Conservation (phyloP, 2,797 vertebrate species). For the Dipus sagitta region DNA sequence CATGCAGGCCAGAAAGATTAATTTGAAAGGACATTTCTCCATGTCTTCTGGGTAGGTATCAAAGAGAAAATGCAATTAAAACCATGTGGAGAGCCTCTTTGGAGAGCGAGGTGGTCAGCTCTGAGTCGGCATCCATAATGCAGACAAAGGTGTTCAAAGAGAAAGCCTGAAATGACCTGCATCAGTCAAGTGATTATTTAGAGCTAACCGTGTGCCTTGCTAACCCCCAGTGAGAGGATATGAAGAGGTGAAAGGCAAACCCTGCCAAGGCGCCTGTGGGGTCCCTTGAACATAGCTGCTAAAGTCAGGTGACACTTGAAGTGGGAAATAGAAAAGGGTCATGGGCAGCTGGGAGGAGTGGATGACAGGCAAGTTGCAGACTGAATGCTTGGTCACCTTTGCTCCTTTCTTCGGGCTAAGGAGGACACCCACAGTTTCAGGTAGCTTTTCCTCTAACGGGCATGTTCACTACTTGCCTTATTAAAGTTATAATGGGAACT, state of each 20-base stretch:
- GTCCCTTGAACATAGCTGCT: not conserved
- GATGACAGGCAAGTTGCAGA: not conserved
- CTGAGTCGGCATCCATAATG: not conserved
- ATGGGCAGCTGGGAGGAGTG: not conserved
- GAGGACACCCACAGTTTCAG: not conserved
- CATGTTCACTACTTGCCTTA: not conserved
- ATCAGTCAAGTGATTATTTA: not conserved
- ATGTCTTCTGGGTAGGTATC: constrained; percentile 48
- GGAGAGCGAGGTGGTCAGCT: not conserved
- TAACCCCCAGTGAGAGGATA: not conserved
- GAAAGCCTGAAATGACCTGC: not conserved
- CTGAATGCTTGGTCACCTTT: not conserved
- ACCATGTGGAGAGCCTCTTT: not conserved
- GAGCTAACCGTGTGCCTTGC: not conserved
- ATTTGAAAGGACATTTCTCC: constrained; percentile 47
- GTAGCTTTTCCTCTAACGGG: not conserved
- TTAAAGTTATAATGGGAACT: not conserved
- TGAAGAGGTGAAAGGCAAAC: not conserved
- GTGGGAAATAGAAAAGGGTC: not conserved
- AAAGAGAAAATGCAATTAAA: constrained; percentile 44
- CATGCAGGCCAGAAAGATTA: constrained; percentile 14
- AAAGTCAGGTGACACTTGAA: not conserved
- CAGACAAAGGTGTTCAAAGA: not conserved
- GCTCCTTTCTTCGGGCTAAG: not conserved
- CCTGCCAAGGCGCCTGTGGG: not conserved